phyloP scores from a whole-genome alignment of 2,113 vertebrate genomes.

The Nanger granti region DNA sequence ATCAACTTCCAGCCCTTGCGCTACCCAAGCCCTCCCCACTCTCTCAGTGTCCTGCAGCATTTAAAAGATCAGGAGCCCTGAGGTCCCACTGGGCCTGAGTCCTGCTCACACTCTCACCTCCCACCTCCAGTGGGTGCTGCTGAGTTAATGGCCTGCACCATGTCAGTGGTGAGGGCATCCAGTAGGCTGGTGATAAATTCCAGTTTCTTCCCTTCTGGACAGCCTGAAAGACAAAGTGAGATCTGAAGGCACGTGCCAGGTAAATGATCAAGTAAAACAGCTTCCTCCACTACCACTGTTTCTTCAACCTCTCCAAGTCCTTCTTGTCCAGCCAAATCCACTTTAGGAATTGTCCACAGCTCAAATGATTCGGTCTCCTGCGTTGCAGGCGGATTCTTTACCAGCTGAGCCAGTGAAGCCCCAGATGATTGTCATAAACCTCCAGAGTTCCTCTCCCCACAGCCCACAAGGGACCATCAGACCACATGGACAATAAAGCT shows the following conservation, averaged over 20 bases:
- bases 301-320: neutral
- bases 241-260: neutral
- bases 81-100: neutral
- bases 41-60: neutral
- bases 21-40: neutral
- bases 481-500: neutral
- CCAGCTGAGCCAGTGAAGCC: neutral
- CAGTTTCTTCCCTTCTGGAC: slow-evolving; percentile 95
- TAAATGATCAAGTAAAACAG: neutral
- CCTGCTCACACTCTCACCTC: slow-evolving; percentile 86
- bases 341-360: neutral
- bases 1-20: neutral
- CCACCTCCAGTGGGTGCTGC: slow-evolving; percentile 93
- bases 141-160: slow-evolving; percentile 98
- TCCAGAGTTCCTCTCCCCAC: neutral
- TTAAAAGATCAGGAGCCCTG: neutral
- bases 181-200: slow-evolving; percentile 98
- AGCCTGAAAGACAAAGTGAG: slow-evolving; percentile 82
- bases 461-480: neutral
- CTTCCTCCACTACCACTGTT: neutral
- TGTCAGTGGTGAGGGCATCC: slow-evolving; percentile 98
- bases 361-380: neutral
- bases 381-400: neutral
- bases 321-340: neutral
- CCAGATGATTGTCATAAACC: neutral